phyloP scores from a whole-genome alignment of 2,888 invertebrate genomes.

The Napeogenes sylphis region DNA sequence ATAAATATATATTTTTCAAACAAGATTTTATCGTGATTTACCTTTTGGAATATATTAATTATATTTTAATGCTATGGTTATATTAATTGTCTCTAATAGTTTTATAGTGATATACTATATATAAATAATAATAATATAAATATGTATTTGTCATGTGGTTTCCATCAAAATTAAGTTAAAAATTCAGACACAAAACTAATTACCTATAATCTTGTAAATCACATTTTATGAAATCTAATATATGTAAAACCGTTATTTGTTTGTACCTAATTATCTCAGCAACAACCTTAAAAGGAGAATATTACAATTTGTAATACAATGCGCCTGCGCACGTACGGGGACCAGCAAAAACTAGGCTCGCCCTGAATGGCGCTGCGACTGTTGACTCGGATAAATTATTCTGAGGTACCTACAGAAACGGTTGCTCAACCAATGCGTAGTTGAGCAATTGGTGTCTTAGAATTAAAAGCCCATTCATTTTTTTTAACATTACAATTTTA shows the following conservation, averaged over 20 bases:
- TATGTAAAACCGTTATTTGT: slow-evolving; percentile 22
- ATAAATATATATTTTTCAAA: no score
- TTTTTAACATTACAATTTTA: no score
- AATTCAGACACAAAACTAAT: no score
- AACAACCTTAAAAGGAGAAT: slow-evolving; percentile 39
- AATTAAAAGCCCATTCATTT: no score
- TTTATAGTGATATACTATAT: no score
- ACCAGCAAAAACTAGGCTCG: slow-evolving; percentile 53
- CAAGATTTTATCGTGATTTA: no score
- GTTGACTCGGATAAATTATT: slow-evolving; percentile 34
- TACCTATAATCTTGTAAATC: background rate
- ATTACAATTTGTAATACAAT: slow-evolving; percentile 75
- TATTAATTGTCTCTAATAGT: no score
- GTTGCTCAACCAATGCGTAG: background rate
- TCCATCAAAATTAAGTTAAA: no score
- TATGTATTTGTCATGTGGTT: no score
- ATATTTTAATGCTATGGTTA: no score
- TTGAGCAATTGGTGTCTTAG: background rate
- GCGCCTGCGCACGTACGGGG: slow-evolving; percentile 33
- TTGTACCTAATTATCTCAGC: slow-evolving; percentile 34
- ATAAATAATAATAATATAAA: no score
- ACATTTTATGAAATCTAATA: slow-evolving; percentile 8
- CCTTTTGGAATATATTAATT: no score
- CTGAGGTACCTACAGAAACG: slow-evolving; percentile 21
- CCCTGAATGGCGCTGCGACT: slow-evolving; percentile 45